A percentile compares a stretch with the other conserved stretches of the same genome.
Evolutionary conservation across 2,888 invertebrate species (phyloP).

Genomic region (Chymomyza fuscimana): DNA sequence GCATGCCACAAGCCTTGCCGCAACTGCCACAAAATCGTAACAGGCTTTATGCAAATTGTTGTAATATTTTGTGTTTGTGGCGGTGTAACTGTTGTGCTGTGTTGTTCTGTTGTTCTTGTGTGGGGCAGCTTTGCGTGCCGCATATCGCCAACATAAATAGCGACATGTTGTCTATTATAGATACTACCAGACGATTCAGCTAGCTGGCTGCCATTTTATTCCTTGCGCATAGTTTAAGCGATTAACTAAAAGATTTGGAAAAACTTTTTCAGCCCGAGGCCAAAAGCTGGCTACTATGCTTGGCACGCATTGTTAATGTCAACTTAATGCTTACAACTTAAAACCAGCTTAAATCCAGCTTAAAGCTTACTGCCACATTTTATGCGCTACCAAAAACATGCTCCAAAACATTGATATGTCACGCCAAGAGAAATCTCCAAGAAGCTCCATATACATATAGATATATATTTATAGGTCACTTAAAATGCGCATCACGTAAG

Average conservation of each 20-base stretch:
- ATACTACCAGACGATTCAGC: not conserved
- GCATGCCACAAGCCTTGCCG: constrained; percentile 46
- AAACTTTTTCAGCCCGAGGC: not conserved
- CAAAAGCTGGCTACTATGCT: constrained; percentile 24
- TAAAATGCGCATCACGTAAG: constrained; percentile 58
- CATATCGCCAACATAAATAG: constrained; percentile 6
- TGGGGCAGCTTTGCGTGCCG: constrained; percentile 7
- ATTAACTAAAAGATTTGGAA: not conserved
- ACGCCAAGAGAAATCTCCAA: too few relatives aligned
- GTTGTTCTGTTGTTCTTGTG: constrained; percentile 23
- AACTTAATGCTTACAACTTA: constrained; percentile 72
- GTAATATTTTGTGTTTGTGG: constrained; percentile 60
- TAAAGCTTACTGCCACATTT: constrained; percentile 43
- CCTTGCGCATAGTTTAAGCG: not conserved
- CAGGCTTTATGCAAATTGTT: constrained; percentile 71
- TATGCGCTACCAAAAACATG: constrained; percentile 13
- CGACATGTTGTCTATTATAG: constrained; percentile 2
- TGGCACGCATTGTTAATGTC: constrained; percentile 66
- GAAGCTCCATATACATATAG: too few relatives aligned
- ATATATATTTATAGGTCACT: constrained; percentile 64
- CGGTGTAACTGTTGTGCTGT: constrained; percentile 7
- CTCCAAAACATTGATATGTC: too few relatives aligned
- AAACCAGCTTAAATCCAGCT: constrained; percentile 70
- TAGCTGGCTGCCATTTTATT: not conserved
- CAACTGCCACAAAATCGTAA: constrained; percentile 58